phyloP scores from a whole-genome alignment of 2,888 invertebrate species.

The Psylliodes chrysocephalus region DNA sequence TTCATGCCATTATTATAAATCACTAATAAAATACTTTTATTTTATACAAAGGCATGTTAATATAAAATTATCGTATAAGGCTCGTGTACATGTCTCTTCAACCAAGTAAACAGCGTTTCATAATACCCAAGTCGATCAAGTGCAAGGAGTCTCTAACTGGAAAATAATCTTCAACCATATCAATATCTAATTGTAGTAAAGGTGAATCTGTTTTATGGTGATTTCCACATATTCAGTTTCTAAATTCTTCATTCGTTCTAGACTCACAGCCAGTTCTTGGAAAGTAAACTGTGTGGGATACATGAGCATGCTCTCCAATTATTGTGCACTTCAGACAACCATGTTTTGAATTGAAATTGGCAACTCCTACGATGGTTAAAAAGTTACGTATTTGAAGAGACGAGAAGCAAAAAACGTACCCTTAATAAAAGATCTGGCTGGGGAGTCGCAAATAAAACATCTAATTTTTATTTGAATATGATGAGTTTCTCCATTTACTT shows the following conservation, averaged over 20 bases:
- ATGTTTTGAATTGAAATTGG: constrained; percentile 40
- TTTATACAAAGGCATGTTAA: no score
- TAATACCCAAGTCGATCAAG: no score
- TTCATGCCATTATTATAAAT: no score
- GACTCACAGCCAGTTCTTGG: constrained; percentile 21
- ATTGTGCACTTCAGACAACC: constrained; percentile 37
- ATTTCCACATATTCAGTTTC: constrained; percentile 39
- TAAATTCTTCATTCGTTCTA: constrained; percentile 43
- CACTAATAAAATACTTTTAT: no score
- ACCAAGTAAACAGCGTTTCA: no score
- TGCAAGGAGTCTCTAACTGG: constrained; percentile 46
- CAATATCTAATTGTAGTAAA: constrained; percentile 40
- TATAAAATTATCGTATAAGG: no score
- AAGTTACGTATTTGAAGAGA: neutral
- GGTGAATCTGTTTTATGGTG: constrained; percentile 42
- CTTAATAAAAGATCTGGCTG: constrained; percentile 21
- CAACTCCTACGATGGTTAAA: no score
- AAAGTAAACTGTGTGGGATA: constrained; percentile 36
- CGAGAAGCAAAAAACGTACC: neutral
- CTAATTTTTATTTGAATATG: constrained; percentile 12
- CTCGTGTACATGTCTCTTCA: no score
- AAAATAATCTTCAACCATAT: constrained; percentile 50
- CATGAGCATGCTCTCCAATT: no score
- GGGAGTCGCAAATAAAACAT: constrained; percentile 26
- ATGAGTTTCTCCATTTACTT: constrained; percentile 4